Evolutionary conservation across 2,888 invertebrate species (phyloP), one percentile per base, ranked within the genome.

Genomic region (Sphaerophoria rueppellii): DNA sequence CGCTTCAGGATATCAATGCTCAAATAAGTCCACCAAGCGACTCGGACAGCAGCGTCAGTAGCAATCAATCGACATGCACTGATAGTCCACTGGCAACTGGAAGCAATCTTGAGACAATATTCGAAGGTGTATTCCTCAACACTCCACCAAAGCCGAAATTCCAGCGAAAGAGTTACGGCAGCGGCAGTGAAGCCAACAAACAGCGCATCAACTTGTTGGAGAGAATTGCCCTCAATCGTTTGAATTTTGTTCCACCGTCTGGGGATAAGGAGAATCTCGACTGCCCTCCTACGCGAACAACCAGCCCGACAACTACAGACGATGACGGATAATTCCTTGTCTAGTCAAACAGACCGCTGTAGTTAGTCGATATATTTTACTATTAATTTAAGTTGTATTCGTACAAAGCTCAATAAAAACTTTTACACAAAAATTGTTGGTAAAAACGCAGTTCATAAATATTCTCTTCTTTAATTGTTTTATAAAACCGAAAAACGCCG

Each of bases 51-150:
- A 75, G 79, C 12, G 48, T 40, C 40, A 40, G 9, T 40, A 24
- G 37, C 24, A 67, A 40, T 40, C 7, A 2, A 11, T 79, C 75
- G 12, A 58, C 75, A 6, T 65, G 67, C 24, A 24, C 24, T 4
- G 60, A 88, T 4, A 60, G 72, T 14, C 89, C 87, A 77, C 88
- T 86, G 40, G 24, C 24, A 24, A 24, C 24, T 24, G 89, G 87
- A 37, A 89, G 87, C 65, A 90, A 89, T 37, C 87, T 91, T 61
- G 91, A 91, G 77, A 91, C 91, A 6, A 91, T 91, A 70, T 91
- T 89, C 57, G 91, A 91, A 86, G 91, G 90, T 6, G 90, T 91
- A 16, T 91, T 91, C 57, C 85, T 91, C 0, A 88, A 90, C 54
- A 91, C 91, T 4, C 91, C 91, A 7, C 90, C 91, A 1, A 55